Base-by-base conservation (phyloP, 2,888 invertebrate genomes). In the Hypolimnas misippus region DNA sequence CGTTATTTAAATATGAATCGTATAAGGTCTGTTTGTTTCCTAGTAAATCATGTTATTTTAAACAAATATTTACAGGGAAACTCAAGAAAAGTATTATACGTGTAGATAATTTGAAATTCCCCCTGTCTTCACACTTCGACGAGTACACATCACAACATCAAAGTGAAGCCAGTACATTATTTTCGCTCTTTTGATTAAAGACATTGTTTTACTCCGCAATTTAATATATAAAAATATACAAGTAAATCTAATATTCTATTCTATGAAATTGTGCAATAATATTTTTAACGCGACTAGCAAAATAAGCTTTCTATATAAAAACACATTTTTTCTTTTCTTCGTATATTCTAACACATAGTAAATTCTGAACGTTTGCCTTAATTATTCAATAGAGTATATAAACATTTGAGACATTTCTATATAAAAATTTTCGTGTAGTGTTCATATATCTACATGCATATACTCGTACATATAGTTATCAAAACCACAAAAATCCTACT, bases 71-170 rank as follows among this genome's bases (percentile, higher is more conserved):
- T 44, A 42, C n/a, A 44, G 19, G 12, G 12, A 4, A 21, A 46
- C 19, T 21, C 3, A 46, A 21, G 35, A 46, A 17, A 57, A 19
- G 16, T 51, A 62, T 44, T 44, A 52, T 42, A 54, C 16, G 42
- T 57, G 46, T 35, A 17, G 21, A 46, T 21, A 12, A 46, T 35
- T 49, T 35, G 35, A 42, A 50, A 40, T 31, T 60, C 49, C 10
- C 35, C 40, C 42, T 66, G 61, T 58, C 60, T 65, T 70, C 57
- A 65, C 66, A 69, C 68, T 70, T 65, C 69, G 68, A 65, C 69
- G 62, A 65, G 57, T 68, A 54, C n/a, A n/a, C n/a, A n/a, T n/a
- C n/a, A n/a, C n/a, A 57, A 70, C 61, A 63, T 69, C 63, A 70
- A 70, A 68, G 65, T 10, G 44, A 21, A 8, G 44, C 19, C 44